Conservation (phyloP, 1,140 invertebrate genomes). For the Pemphigus obesinymphae region DNA sequence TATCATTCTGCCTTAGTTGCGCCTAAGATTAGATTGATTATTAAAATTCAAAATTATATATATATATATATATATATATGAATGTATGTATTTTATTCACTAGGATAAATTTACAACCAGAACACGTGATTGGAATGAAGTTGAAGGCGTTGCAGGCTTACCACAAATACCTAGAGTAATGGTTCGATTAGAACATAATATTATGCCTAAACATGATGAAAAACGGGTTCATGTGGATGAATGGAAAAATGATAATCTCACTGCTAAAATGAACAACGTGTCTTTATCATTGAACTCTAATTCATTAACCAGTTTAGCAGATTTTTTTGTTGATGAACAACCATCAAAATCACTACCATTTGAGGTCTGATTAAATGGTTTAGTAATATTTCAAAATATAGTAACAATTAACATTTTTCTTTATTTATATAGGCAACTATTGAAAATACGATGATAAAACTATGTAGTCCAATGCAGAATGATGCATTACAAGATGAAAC, state of each 20-base stretch:
- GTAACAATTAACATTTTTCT: background rate
- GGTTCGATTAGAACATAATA: slow-evolving; percentile 59
- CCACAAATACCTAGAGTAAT: slow-evolving; percentile 53
- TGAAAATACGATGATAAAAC: slow-evolving; percentile 9
- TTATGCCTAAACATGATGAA: slow-evolving; percentile 52
- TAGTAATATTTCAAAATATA: background rate
- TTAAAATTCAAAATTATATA: background rate
- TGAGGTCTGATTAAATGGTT: background rate
- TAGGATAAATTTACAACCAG: slow-evolving; percentile 69
- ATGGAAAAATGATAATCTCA: slow-evolving; percentile 56
- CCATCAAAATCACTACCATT: slow-evolving; percentile 22
- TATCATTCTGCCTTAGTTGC: background rate
- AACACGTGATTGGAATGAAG: slow-evolving; percentile 65
- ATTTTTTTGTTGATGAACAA: slow-evolving; percentile 54
- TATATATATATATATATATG: background rate
- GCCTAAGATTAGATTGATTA: background rate
- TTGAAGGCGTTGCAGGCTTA: slow-evolving; percentile 53
- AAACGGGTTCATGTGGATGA: slow-evolving; percentile 38
- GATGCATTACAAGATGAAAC: background rate
- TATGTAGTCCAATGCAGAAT: background rate
- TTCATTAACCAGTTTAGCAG: slow-evolving; percentile 68
- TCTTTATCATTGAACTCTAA: slow-evolving; percentile 71
- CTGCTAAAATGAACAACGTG: slow-evolving; percentile 63
- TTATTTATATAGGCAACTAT: slow-evolving; percentile 18
- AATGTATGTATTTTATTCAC: slow-evolving; percentile 47